phyloP scores from a whole-genome alignment of 1,140 invertebrate genomes.

The Ericerus pela region DNA sequence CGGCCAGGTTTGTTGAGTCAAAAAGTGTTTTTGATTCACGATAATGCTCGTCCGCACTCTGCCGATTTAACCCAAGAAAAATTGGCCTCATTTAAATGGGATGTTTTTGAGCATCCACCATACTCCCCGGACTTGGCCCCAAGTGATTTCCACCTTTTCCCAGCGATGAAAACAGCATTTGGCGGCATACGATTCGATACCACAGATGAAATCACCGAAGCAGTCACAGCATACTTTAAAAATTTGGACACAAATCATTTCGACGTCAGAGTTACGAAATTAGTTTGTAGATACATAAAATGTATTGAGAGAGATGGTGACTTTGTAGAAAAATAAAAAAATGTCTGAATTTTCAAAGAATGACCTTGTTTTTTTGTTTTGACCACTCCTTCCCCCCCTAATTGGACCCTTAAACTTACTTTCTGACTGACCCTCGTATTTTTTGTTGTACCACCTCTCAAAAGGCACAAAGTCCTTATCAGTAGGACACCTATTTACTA shows the following conservation, averaged over 20 bases:
- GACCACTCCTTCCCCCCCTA: background rate
- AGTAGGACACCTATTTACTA: too few relatives aligned
- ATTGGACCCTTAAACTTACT: constrained; percentile 1
- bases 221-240: constrained; percentile 5
- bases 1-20: constrained; percentile 18
- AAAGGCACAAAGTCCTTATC: too few relatives aligned
- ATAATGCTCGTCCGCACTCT: constrained; percentile 28
- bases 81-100: constrained; percentile 23
- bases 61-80: constrained; percentile 17
- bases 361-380: constrained; percentile 2
- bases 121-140: constrained; percentile 26
- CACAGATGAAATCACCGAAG: constrained; percentile 3
- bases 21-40: constrained; percentile 22
- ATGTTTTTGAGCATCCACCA: constrained; percentile 27
- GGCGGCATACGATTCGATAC: constrained; percentile 15
- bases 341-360: background rate
- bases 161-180: constrained; percentile 17
- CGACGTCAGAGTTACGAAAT: constrained; percentile 6
- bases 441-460: too few relatives aligned
- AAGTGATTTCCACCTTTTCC: constrained; percentile 26
- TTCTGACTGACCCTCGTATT: constrained; percentile 2
- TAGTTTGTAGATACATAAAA: background rate
- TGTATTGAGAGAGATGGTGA: constrained; percentile 11
- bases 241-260: background rate
- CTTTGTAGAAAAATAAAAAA: constrained; percentile 14